Evolutionary conservation across 2,797 vertebrate species (phyloP).

Genomic region (Tiaroga cobitis): DNA sequence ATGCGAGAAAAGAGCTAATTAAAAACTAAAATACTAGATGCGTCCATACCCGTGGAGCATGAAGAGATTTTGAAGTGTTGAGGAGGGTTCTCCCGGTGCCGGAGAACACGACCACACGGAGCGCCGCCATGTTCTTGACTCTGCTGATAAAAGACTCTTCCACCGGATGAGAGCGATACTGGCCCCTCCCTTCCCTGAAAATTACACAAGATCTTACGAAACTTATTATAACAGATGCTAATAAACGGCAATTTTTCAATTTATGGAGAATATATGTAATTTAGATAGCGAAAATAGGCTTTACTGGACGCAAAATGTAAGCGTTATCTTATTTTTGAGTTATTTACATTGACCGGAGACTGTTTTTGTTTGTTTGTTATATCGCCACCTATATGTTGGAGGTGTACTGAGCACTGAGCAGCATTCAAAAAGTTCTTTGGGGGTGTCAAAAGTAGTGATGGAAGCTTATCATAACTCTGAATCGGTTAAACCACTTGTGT

Average conservation of each 20-base stretch:
- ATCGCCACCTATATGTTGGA: not conserved
- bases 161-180: not conserved
- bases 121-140: constrained; percentile 77
- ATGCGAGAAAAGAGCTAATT: not conserved
- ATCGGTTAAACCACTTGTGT: not conserved
- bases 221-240: not conserved
- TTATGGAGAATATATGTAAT: not conserved
- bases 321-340: not conserved
- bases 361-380: not conserved
- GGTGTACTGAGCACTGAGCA: not conserved
- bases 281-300: no score
- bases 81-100: constrained; percentile 75
- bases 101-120: constrained; percentile 71
- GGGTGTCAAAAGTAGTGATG: not conserved
- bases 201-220: constrained; percentile 33
- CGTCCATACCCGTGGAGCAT: constrained; percentile 68
- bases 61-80: constrained; percentile 64
- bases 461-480: not conserved
- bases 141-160: constrained; percentile 44
- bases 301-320: no score
- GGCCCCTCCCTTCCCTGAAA: constrained; percentile 3
- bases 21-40: not conserved
- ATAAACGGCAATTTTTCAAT: not conserved
- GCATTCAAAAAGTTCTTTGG: not conserved
- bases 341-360: not conserved